Evolutionary conservation across 2,113 vertebrate species (phyloP).

Genomic region (Xenopus laevis): DNA sequence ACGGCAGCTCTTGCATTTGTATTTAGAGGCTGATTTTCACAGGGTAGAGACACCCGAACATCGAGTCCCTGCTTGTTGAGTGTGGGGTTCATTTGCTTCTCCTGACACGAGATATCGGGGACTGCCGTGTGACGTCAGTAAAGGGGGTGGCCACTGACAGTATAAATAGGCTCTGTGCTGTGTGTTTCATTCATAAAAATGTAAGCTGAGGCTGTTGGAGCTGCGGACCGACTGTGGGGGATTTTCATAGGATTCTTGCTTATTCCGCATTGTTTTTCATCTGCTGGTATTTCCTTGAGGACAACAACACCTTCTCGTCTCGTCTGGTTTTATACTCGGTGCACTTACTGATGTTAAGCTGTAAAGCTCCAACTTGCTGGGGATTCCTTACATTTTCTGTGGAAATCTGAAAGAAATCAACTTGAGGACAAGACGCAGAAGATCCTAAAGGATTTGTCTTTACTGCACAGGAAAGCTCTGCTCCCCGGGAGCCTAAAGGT

Average conservation of each 20-base stretch:
- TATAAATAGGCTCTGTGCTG: slow-evolving; percentile 61
- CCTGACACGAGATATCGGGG: too few species aligned
- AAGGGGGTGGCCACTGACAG: slow-evolving; percentile 42
- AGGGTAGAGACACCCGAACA: too few species aligned
- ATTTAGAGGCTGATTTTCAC: background rate
- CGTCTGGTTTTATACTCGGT: too few species aligned
- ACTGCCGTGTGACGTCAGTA: too few species aligned
- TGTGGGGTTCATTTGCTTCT: too few species aligned
- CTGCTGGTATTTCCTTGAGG: slow-evolving; percentile 5
- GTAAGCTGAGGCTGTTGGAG: slow-evolving; percentile 57
- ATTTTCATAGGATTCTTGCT: background rate
- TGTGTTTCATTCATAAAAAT: slow-evolving; percentile 87
- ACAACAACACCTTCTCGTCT: too few species aligned
- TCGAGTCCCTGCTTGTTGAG: background rate
- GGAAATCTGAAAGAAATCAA: background rate
- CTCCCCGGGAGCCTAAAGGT: too few species aligned
- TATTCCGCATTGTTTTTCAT: background rate
- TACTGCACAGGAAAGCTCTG: too few species aligned
- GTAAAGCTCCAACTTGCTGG: background rate
- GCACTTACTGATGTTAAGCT: slow-evolving; percentile 19
- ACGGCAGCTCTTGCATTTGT: background rate
- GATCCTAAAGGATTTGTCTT: too few species aligned
- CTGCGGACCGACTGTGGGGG: slow-evolving; percentile 30
- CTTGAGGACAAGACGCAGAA: background rate
- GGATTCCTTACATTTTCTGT: background rate